Base-by-base conservation (phyloP, 2,113 vertebrate species). In the Chunga burmeisteri region DNA sequence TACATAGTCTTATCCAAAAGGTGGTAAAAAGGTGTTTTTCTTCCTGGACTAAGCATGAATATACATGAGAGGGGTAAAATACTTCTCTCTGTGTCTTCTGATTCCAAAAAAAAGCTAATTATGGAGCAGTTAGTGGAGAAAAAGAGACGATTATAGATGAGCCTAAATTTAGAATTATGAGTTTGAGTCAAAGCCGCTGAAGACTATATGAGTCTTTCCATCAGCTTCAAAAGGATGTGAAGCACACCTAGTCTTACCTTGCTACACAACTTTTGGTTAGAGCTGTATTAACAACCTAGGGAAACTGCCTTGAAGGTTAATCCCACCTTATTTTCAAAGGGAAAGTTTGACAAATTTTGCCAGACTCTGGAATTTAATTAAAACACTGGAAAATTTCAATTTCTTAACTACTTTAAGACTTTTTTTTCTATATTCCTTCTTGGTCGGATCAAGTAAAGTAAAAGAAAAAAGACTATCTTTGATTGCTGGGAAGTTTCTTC, bases 371-470 rank as follows among this genome's bases (percentile, higher is more conserved):
- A 88, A 73, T 63, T 92, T 95, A 96, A 97, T 97, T 97, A 97
- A 97, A 94, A 95, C 94, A 92, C 88, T 94, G 87, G 80, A 94
- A 94, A 61, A 93, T 96, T 95, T 97, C 93, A 95, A 97, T 96
- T 61, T 90, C 53, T 55, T 72, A 92, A 91, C 82, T 81, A 32
- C 50, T 52, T 94, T 86, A 72, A 81, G 16, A 29, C 4, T 8
- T 66, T 32, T 52, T 79, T 53, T 62, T 20, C 20, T 66, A 3
- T 95, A 21, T 70, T 87, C n/a, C 17, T 81, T 72, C 72, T 68
- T 80, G 91, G 73, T 73, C 72, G 65, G 81, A 87, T 87, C 95
- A 94, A 90, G 44, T 65, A 52, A 84, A 89, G 14, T 30, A 67
- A 85, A 93, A 63, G 19, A 55, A 78, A 73, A 90, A 92, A 74